Conservation (phyloP, 2,113 vertebrate species). For the Meles meles region DNA sequence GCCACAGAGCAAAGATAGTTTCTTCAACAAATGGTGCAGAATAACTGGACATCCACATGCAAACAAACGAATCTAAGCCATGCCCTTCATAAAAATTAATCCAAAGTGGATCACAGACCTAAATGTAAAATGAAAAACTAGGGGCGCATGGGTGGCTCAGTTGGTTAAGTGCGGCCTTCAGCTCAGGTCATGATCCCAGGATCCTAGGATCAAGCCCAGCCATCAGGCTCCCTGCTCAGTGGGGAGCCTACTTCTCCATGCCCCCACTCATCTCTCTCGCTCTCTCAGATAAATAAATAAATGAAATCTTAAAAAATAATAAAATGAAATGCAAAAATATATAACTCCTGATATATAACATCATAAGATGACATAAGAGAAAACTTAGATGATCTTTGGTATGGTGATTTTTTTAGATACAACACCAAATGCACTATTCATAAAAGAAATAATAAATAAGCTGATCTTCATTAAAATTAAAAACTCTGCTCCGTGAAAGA, state of each 20-base stretch:
- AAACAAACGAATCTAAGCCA: background rate
- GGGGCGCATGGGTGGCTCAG: background rate
- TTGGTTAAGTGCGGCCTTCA: background rate
- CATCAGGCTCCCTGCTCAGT: background rate
- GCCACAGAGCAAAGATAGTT: background rate
- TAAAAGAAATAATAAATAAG: background rate
- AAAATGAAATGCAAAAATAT: background rate
- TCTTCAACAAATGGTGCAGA: background rate
- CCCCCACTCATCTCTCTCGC: background rate
- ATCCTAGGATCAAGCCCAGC: background rate
- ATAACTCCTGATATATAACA: background rate
- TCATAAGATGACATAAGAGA: background rate
- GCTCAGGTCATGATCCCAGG: background rate
- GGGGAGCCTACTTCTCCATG: background rate
- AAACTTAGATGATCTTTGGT: background rate
- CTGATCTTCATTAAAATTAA: background rate
- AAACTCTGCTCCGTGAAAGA: background rate
- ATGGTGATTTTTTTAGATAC: background rate
- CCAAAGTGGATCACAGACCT: background rate
- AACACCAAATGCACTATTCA: background rate
- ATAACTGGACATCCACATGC: background rate
- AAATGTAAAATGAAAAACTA: background rate
- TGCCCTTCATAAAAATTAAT: background rate
- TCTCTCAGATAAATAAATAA: background rate
- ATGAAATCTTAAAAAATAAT: background rate